These are phyloP conservation scores for Saccostrea echinata DNA, from an alignment of 1,140 invertebrate species.

Conservation along the genomic window DNA sequence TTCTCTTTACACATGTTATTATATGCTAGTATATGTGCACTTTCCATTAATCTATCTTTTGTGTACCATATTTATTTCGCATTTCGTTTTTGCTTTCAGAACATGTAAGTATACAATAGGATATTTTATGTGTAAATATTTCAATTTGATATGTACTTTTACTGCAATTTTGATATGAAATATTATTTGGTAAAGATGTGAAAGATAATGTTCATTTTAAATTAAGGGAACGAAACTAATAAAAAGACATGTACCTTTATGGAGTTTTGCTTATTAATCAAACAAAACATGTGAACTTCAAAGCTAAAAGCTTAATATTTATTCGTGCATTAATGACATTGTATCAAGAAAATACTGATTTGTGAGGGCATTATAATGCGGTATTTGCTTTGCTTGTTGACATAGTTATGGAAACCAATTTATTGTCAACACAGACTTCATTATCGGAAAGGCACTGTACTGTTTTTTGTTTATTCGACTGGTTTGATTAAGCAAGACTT, in stretches of 20 bases:
- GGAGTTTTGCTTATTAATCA: neutral
- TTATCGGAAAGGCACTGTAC: neutral
- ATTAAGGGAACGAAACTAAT: neutral
- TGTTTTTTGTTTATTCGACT: neutral
- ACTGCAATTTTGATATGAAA: too few species aligned
- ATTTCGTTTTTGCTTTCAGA: neutral
- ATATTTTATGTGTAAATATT: neutral
- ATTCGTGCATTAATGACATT: neutral
- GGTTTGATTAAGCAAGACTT: neutral
- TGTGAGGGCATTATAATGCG: neutral
- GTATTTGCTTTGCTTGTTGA: neutral
- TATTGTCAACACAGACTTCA: neutral
- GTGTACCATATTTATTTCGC: neutral
- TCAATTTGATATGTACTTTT: neutral
- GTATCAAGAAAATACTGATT: neutral
- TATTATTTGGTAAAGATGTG: neutral
- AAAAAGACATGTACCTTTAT: neutral
- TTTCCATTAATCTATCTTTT: neutral
- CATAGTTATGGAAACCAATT: neutral
- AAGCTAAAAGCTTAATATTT: constrained; percentile 4
- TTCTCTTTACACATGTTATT: neutral
- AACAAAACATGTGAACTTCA: neutral
- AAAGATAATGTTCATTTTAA: neutral
- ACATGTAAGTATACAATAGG: neutral
- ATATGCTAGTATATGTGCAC: neutral